Percentiles rank a stretch among this genome's conserved stretches.
These are phyloP conservation scores for Glandiceps talaboti DNA, from an alignment of 53 echinoderm and acorn worm species.

Conservation along the genomic window DNA sequence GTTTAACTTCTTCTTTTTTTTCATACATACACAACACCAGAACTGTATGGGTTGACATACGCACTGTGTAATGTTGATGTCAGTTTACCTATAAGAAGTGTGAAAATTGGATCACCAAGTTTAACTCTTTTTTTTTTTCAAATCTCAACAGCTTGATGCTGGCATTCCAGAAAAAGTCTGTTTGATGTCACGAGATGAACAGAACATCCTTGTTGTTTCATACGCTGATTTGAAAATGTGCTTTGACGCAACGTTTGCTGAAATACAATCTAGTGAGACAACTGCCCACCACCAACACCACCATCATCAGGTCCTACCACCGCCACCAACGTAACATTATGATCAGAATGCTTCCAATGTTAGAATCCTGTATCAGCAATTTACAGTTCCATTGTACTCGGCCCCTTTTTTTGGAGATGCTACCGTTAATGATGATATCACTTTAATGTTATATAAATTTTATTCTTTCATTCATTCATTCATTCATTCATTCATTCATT, in stretches of 20 bases:
- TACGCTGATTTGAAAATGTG: conserved; percentile 71
- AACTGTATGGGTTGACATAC: too few relatives aligned
- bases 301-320: not conserved
- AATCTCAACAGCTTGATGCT: conserved; percentile 68
- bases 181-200: conserved; percentile 88
- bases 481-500: too few relatives aligned
- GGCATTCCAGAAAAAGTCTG: conserved; percentile 90
- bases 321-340: not conserved
- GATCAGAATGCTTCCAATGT: not conserved
- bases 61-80: too few relatives aligned
- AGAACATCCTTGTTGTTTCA: conserved; percentile 79
- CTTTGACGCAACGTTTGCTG: conserved; percentile 83
- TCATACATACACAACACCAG: too few relatives aligned
- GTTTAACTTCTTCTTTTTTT: too few relatives aligned
- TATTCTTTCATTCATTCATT: not conserved
- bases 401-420: not conserved
- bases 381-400: not conserved
- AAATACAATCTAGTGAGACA: conserved; percentile 32
- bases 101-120: too few relatives aligned
- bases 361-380: not conserved
- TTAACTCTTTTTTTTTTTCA: too few relatives aligned
- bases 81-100: too few relatives aligned
- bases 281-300: not conserved
- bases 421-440: not conserved
- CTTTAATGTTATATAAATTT: too few relatives aligned